Base-by-base conservation (phyloP, 2,113 vertebrate species). In the Ictidomys tridecemlineatus region DNA sequence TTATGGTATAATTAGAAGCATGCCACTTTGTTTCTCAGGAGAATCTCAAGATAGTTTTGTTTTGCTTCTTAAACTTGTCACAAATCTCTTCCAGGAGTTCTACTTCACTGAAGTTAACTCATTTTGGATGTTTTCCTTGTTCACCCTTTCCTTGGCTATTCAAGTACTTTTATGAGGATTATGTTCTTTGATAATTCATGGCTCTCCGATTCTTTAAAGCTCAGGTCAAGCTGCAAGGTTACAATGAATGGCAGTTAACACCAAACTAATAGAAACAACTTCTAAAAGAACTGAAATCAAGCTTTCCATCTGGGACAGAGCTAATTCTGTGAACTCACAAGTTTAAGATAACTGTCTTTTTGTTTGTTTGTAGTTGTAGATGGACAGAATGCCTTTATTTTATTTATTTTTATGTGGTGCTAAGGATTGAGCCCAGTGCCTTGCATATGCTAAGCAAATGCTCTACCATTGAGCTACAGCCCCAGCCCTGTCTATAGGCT, bases 21-120 rank as follows among this genome's bases (percentile, higher is more conserved):
- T 99, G 99, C 96, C 97, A 98, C 96, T 99, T 99, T 28, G 99
- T 99, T 73, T 99, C 99, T 84, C 98, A 99, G 58, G 99, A 99
- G 98, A 99, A 98, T 97, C 98, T 99, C 82, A 99, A 99, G 72
- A 65, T 37, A 76, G n/a, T 70, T 72, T 79, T 80, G 65, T 74
- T 85, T 61, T 91, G 48, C 20, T 63, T 58, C 45, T 78, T 89
- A 72, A 78, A 92, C 34, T 73, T 78, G 63, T 65, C 8, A 90
- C 28, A 22, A 48, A 20, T 76, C 61, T 80, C 48, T 80, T 89
- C 56, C 26, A 89, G 76, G 42, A 80, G 37, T 39, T 77, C 30
- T 89, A 72, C 39, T 84, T 84, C 82, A 84, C 5, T 86, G 37
- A 91, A 82, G 37, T 90, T 39, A 74, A 80, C 18, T 90, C 93